Base-by-base conservation (phyloP, 2,888 invertebrate species). In the Parnassius mnemosyne region DNA sequence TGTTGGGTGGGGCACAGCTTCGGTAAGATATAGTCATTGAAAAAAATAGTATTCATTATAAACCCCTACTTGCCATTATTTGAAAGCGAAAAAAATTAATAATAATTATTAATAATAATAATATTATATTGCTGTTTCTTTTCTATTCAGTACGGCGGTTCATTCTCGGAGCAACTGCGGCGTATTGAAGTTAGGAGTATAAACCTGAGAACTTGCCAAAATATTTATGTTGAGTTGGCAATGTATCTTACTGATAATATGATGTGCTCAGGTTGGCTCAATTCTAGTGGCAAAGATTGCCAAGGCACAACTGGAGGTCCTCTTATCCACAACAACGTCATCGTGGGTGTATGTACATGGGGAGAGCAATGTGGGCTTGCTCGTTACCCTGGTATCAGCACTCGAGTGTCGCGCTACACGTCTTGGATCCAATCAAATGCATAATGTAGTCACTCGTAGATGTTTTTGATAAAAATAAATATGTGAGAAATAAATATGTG, bases 271-370 rank as follows among this genome's bases (percentile, higher is more conserved):
- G 85, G 84, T 3, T 79, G 76, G 76, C 69, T 84, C 52, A 78
- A 79, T 0, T 83, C 84, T 7, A 85, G 85, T 34, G 82, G 85
- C 41, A 86, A 81, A 64, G 81, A 83, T 71, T 86, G 87, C 73
- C 75, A 74, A 60, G 83, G 82, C 2, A 87, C 85, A 68, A 79
- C 80, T 41, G 87, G 86, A 1, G 81, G 86, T 46, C 85, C 87
- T 42, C 77, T 85, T 9, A 72, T 80, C 68, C 84, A 86, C 72
- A 80, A 81, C 62, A 64, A 65, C 3, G 64, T 80, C 3, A 70
- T 84, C 7, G 64, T 67, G 53, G 10, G 70, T 72, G 9, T 57
- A 1, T 42, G 79, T 66, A 72, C 85, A 75, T 57, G 79, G 81
- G 59, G 82, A 75, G 47, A 80, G 72, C 57, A 70, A 0, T 82